Evolutionary conservation across 2,888 invertebrate genomes (phyloP).

Genomic region (Pachydiplax longipennis): DNA sequence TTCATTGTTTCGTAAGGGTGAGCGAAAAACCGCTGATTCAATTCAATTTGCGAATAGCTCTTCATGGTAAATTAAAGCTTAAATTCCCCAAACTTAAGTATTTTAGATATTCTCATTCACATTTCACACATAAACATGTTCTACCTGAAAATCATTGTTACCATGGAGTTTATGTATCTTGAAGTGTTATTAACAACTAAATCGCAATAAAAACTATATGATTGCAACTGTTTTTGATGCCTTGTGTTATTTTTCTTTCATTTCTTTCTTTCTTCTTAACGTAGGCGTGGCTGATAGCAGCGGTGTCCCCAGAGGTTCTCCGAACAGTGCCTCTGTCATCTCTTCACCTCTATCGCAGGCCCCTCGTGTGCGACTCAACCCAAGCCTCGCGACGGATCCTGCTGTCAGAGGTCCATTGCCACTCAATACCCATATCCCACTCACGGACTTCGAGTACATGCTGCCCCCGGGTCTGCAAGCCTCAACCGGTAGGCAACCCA

Average conservation of each 20-base stretch:
- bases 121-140: no score
- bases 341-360: constrained; percentile 38
- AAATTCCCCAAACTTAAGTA: no score
- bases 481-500: not conserved
- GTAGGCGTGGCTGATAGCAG: constrained; percentile 51
- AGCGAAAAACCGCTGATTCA: no score
- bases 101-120: no score
- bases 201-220: not conserved
- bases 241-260: not conserved
- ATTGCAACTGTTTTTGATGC: not conserved
- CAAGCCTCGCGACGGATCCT: constrained; percentile 82
- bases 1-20: no score
- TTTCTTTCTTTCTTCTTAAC: constrained; percentile 23
- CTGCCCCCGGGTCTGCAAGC: constrained; percentile 21
- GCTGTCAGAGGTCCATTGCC: constrained; percentile 62
- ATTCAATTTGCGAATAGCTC: no score
- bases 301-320: constrained; percentile 50
- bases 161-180: no score
- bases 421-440: not conserved
- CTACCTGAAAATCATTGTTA: no score
- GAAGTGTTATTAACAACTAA: no score
- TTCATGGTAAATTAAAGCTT: no score
- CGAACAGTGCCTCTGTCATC: constrained; percentile 53
- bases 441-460: constrained; percentile 1
- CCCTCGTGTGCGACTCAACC: constrained; percentile 78